A percentile compares a stretch with the other conserved stretches of the same genome.
phyloP scores from a whole-genome alignment of 2,797 vertebrate species.

The Hylomyscus alleni region DNA sequence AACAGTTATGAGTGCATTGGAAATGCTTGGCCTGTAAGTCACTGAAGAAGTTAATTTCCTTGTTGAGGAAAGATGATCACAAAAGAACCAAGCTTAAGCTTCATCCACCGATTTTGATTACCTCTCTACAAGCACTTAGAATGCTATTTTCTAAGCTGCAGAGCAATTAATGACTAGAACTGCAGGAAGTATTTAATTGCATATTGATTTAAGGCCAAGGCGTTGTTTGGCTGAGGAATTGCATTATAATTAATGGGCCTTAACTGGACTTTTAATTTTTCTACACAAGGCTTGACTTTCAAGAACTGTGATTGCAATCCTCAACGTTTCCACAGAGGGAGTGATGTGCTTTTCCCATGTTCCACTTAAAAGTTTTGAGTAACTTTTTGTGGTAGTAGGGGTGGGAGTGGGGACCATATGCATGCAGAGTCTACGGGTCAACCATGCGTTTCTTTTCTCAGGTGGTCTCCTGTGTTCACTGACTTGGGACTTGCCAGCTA shows the following conservation, averaged over 20 bases:
- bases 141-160: conserved; percentile 81
- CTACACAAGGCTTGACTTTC: conserved; percentile 70
- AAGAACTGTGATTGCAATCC: conserved; percentile 25
- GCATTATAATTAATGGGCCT: conserved; percentile 77
- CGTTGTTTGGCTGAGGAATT: conserved; percentile 74
- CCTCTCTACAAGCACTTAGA: conserved; percentile 77
- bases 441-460: neutral
- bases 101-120: conserved; percentile 74
- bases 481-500: neutral
- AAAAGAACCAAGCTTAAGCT: conserved; percentile 53
- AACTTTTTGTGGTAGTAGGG: neutral
- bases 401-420: fast-evolving
- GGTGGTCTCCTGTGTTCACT: neutral
- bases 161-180: conserved; percentile 84
- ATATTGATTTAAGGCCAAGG: conserved; percentile 87
- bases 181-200: conserved; percentile 86
- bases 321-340: neutral
- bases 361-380: conserved; percentile 38
- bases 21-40: conserved; percentile 13
- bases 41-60: conserved; percentile 56
- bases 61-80: conserved; percentile 61
- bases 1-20: conserved; percentile 28
- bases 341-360: neutral
- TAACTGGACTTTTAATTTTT: conserved; percentile 80
- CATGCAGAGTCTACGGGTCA: neutral